Evolutionary conservation across 2,797 vertebrate species (phyloP).

Genomic region (Anguilla megastoma): DNA sequence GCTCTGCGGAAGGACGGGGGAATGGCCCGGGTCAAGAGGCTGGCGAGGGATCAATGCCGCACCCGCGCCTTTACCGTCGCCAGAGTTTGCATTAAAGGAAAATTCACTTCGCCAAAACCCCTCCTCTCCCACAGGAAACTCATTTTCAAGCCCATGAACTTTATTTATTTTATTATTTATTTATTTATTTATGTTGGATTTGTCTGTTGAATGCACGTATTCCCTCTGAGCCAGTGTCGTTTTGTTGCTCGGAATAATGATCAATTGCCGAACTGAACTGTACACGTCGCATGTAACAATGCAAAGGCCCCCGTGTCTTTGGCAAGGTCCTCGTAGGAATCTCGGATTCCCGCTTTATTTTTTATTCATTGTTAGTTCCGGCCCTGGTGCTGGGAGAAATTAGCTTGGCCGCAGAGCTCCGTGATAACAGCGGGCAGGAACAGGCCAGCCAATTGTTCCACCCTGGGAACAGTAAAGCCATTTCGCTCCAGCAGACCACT

Average conservation of each 20-base stretch:
- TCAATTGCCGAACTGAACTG: background rate
- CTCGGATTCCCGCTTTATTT: conserved; percentile 51
- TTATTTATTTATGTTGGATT: background rate
- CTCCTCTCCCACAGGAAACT: conserved; percentile 26
- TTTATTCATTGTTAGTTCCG: conserved; percentile 65
- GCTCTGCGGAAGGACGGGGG: conserved; percentile 6
- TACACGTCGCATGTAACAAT: background rate
- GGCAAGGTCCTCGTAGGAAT: background rate
- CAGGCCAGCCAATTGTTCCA: conserved; percentile 63
- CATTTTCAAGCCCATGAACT: background rate
- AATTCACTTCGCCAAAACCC: conserved; percentile 4
- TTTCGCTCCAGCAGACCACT: conserved; percentile 69
- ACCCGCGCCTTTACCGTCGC: conserved; percentile 1
- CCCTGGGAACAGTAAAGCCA: conserved; percentile 65
- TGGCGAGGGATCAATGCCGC: conserved; percentile 14
- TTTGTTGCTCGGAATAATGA: background rate
- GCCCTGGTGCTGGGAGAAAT: conserved; percentile 65
- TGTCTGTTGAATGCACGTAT: background rate
- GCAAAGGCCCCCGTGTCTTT: background rate
- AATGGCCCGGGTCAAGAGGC: conserved; percentile 16
- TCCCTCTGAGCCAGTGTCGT: background rate
- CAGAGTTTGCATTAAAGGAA: conserved; percentile 17
- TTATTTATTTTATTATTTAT: background rate
- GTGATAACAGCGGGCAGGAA: conserved; percentile 66
- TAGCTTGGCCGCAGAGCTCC: conserved; percentile 65